A percentile compares a stretch with the other conserved stretches of the same genome.
These are phyloP conservation scores for Harpagifer antarcticus DNA, from an alignment of 2,797 vertebrate species.

Conservation along the genomic window DNA sequence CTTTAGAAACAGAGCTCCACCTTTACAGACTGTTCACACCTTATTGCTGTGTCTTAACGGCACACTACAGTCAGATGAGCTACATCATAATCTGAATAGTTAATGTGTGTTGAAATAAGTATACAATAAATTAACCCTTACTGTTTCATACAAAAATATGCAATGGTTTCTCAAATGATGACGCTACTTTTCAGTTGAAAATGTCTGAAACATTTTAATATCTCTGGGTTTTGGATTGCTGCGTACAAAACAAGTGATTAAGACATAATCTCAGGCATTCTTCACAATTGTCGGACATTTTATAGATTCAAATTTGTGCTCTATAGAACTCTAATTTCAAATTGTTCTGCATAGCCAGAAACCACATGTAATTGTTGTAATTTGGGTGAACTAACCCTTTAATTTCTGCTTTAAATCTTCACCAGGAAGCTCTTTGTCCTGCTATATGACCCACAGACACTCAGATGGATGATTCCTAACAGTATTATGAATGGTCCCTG, in stretches of 20 bases:
- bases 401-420: background rate
- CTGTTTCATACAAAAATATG: background rate
- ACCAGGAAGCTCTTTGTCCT: background rate
- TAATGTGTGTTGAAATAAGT: background rate
- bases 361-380: background rate
- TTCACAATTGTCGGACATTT: background rate
- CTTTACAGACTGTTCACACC: no score
- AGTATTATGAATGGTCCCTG: constrained; percentile 62
- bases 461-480: constrained; percentile 31
- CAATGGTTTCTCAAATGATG: background rate
- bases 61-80: background rate
- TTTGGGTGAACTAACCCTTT: constrained; percentile 39
- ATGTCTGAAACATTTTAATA: background rate
- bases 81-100: background rate
- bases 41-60: background rate
- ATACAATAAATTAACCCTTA: background rate
- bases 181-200: background rate
- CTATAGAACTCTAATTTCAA: background rate
- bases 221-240: constrained; percentile 3
- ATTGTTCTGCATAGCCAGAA: background rate
- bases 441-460: constrained; percentile 1
- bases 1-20: background rate
- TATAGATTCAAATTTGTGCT: background rate
- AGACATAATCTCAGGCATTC: background rate
- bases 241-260: constrained; percentile 20